phyloP scores from a whole-genome alignment of 2,888 invertebrate genomes.

The Phytoseiulus persimilis region DNA sequence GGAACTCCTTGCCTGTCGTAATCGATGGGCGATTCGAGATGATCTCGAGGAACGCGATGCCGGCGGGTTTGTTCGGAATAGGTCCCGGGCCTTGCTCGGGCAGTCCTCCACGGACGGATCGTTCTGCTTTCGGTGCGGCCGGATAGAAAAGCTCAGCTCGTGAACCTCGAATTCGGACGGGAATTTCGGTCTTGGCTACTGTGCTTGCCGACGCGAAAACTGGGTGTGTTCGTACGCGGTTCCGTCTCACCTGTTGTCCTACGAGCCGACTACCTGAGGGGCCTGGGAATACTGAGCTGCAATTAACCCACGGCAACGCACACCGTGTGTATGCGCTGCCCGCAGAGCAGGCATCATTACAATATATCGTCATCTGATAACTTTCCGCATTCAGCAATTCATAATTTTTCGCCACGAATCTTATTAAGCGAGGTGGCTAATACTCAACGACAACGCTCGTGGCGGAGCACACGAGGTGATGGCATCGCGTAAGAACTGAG shows the following conservation, averaged over 20 bases:
- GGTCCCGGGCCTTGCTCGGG: too few species aligned
- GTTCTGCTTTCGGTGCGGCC: too few species aligned
- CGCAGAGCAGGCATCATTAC: not conserved
- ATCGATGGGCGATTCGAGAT: too few species aligned
- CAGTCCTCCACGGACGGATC: too few species aligned
- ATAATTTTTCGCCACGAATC: not conserved
- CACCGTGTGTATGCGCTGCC: not conserved
- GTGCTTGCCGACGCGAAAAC: not conserved
- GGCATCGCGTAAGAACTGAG: too few species aligned
- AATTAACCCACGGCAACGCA: not conserved
- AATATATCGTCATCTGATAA: not conserved
- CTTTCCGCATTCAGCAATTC: not conserved
- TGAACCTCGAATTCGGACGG: not conserved
- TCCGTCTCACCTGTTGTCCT: not conserved
- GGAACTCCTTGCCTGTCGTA: too few species aligned
- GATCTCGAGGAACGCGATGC: too few species aligned
- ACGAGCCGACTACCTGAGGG: not conserved
- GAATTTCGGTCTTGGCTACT: not conserved
- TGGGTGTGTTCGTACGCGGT: not conserved
- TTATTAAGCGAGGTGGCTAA: not conserved
- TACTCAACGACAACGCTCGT: not conserved
- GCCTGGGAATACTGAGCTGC: conserved; percentile 5
- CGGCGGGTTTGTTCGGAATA: too few species aligned
- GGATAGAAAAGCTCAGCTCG: not conserved
- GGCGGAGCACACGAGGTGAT: too few species aligned